phyloP scores from a whole-genome alignment of 2,797 vertebrate genomes.

The Channallabes apus region DNA sequence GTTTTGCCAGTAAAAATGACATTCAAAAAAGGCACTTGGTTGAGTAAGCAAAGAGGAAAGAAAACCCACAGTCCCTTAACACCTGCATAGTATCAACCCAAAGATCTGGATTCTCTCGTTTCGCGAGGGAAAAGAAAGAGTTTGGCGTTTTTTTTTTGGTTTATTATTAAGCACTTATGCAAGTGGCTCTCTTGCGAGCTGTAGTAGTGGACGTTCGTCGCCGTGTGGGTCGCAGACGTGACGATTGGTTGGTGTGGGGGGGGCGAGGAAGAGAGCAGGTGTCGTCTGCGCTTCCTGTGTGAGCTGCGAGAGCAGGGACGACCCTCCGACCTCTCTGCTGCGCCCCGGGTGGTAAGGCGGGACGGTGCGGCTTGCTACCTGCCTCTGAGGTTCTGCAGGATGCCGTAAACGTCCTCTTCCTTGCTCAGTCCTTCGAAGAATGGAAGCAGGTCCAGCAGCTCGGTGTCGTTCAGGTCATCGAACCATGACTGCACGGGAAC shows the following conservation, averaged over 20 bases:
- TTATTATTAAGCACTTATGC: slow-evolving; percentile 76
- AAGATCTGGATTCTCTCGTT: slow-evolving; percentile 69
- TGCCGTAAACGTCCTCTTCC: slow-evolving; percentile 92
- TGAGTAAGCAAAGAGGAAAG: slow-evolving; percentile 75
- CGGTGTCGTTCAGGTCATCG: slow-evolving; percentile 96
- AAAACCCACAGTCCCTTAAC: slow-evolving; percentile 81
- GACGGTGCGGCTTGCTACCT: slow-evolving; percentile 82
- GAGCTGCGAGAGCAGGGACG: slow-evolving; percentile 30
- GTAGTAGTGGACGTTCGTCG: slow-evolving; percentile 54
- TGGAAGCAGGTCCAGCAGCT: slow-evolving; percentile 94
- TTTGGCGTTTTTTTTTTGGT: slow-evolving; percentile 63
- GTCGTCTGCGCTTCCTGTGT: slow-evolving; percentile 36
- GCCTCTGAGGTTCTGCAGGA: slow-evolving; percentile 87
- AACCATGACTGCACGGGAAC: slow-evolving; percentile 99
- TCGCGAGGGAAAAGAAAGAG: slow-evolving; percentile 61
- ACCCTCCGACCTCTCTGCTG: slow-evolving; percentile 29
- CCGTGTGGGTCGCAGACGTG: slow-evolving; percentile 1
- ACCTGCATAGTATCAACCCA: slow-evolving; percentile 85
- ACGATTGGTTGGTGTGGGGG: background rate
- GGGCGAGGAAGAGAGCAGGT: background rate
- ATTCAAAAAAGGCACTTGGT: slow-evolving; percentile 99
- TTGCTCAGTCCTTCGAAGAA: slow-evolving; percentile 96
- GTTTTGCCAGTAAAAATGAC: slow-evolving; percentile 86
- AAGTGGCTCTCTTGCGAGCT: slow-evolving; percentile 52
- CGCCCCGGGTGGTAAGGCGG: slow-evolving; percentile 36